Evolutionary conservation across 2,888 invertebrate species (phyloP).

Genomic region (Stenolophus ochropezus): DNA sequence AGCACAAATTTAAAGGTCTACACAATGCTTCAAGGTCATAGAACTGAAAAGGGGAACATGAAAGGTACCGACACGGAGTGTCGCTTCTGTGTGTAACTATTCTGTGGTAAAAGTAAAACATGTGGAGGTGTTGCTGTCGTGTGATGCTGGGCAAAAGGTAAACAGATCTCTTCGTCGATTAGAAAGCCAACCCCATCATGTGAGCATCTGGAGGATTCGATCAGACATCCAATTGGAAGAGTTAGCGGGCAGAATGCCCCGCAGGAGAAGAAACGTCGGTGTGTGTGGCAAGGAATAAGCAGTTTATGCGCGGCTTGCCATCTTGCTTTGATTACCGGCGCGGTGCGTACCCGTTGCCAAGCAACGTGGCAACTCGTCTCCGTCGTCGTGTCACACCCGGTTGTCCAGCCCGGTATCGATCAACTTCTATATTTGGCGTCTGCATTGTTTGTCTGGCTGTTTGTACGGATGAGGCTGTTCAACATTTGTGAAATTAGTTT

Average conservation of each 20-base stretch:
- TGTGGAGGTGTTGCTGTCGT: no score
- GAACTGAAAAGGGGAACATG: no score
- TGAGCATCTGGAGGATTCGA: conserved; percentile 18
- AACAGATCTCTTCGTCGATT: background rate
- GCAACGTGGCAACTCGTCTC: conserved; percentile 38
- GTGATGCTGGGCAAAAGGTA: conserved; percentile 13
- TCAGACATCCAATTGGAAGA: background rate
- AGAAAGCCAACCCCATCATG: background rate
- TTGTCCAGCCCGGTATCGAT: conserved; percentile 49
- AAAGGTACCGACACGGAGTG: no score
- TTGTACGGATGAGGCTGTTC: conserved; percentile 46
- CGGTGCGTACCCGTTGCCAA: conserved; percentile 42
- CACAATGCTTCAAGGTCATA: no score
- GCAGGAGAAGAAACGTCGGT: background rate
- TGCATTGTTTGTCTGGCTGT: conserved; percentile 49
- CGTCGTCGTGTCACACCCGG: conserved; percentile 10
- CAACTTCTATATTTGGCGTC: conserved; percentile 49
- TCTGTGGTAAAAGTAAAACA: no score
- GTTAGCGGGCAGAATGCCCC: conserved; percentile 24
- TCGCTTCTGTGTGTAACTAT: no score
- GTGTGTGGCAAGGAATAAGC: conserved; percentile 16
- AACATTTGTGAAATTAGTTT: conserved; percentile 54
- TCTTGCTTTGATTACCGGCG: conserved; percentile 53
- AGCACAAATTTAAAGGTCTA: no score
- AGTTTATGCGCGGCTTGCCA: conserved; percentile 34